Evolutionary conservation across 2,797 vertebrate genomes (phyloP).

Genomic region (Galago senegalensis): DNA sequence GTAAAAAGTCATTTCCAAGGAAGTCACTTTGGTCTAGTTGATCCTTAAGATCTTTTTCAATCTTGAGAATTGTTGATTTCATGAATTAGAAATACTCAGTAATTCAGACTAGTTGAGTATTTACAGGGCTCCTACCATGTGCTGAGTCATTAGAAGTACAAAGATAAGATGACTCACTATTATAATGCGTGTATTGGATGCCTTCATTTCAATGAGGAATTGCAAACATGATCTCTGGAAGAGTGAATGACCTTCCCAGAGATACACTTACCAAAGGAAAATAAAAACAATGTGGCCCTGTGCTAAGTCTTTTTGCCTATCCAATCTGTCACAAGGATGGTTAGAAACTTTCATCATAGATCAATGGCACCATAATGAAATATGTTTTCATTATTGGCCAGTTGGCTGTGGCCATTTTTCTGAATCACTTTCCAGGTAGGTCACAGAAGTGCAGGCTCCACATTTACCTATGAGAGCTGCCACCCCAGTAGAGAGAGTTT

Average conservation of each 20-base stretch:
- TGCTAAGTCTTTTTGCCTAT: neutral
- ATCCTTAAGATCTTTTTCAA: conserved; percentile 36
- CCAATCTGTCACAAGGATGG: neutral
- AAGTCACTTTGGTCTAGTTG: neutral
- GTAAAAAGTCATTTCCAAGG: neutral
- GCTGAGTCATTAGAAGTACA: conserved; percentile 26
- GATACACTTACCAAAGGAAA: neutral
- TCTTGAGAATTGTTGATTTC: conserved; percentile 3
- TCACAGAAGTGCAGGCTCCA: neutral
- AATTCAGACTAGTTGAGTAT: neutral
- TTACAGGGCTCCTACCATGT: neutral
- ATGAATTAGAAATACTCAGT: neutral
- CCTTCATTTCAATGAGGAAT: neutral
- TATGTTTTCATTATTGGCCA: neutral
- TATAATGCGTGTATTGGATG: neutral
- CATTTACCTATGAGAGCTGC: neutral
- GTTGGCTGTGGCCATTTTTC: neutral
- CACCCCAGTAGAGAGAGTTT: too few relatives aligned
- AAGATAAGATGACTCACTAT: neutral
- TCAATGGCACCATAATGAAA: neutral
- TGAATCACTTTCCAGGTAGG: neutral
- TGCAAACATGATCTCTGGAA: conserved; percentile 13
- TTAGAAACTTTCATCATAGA: neutral
- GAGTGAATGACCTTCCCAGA: neutral
- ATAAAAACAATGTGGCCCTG: neutral